phyloP scores from a whole-genome alignment of 2,113 vertebrate genomes.

The Saccopteryx leptura region DNA sequence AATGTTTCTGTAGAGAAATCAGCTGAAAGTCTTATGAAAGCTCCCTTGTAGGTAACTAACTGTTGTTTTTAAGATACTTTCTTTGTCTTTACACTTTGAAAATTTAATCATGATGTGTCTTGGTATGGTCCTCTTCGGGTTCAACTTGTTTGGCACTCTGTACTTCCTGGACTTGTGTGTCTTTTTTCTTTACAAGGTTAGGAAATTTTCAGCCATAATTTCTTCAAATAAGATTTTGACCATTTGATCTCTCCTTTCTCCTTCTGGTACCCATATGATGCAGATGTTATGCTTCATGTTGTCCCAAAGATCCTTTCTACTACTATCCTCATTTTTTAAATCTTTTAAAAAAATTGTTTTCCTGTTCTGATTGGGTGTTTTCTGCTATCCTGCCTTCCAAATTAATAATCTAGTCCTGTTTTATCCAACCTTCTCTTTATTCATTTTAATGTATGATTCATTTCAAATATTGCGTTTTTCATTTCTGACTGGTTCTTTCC shows the following conservation, averaged over 20 bases:
- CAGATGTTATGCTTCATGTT: neutral
- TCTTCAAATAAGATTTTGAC: neutral
- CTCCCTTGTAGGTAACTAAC: too few relatives aligned
- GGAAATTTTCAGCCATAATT: neutral
- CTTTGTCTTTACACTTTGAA: too few relatives aligned
- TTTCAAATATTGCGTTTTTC: neutral
- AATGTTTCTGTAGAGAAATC: too few relatives aligned
- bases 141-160: too few relatives aligned
- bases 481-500: neutral
- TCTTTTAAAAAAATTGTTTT: neutral
- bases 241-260: neutral
- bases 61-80: too few relatives aligned
- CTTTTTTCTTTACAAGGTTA: too few relatives aligned
- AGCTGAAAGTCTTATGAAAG: too few relatives aligned
- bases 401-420: neutral
- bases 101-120: too few relatives aligned
- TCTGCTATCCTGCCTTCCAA: too few relatives aligned
- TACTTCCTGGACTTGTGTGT: too few relatives aligned
- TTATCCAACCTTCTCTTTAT: neutral
- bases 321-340: neutral
- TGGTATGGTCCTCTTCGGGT: too few relatives aligned
- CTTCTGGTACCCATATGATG: too few relatives aligned
- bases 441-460: neutral
- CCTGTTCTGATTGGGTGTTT: neutral
- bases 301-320: neutral